Conservation (phyloP, 2,113 vertebrate species). For the Oreochromis aureus region DNA sequence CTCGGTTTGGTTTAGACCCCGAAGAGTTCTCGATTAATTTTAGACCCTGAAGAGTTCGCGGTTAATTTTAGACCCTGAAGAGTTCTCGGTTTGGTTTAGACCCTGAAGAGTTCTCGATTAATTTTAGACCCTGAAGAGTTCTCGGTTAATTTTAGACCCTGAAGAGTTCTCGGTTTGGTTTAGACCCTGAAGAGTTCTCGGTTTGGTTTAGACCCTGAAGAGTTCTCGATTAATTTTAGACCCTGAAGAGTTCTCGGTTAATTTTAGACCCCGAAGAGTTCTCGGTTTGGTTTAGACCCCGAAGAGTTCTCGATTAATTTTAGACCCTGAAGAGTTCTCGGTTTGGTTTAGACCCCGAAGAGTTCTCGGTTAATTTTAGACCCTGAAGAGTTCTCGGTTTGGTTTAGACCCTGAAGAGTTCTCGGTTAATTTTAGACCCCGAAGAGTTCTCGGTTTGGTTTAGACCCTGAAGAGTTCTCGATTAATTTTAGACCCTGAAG, state of each 20-base stretch:
- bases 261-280: rapidly evolving
- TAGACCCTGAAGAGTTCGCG: rapidly evolving
- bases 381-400: rapidly evolving
- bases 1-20: rapidly evolving
- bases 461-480: rapidly evolving
- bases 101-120: rapidly evolving
- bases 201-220: rapidly evolving
- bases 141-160: rapidly evolving
- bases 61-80: rapidly evolving
- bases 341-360: rapidly evolving
- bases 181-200: rapidly evolving
- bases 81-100: rapidly evolving
- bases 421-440: rapidly evolving
- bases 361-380: no score
- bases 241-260: rapidly evolving
- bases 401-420: rapidly evolving
- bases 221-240: rapidly evolving
- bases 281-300: rapidly evolving
- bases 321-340: rapidly evolving
- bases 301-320: neutral
- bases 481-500: rapidly evolving
- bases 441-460: rapidly evolving
- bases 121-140: rapidly evolving
- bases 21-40: rapidly evolving
- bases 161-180: no score